Evolutionary conservation across 2,797 vertebrate genomes (phyloP), one percentile per base, ranked within the genome.

Genomic region (Momotus momota): DNA sequence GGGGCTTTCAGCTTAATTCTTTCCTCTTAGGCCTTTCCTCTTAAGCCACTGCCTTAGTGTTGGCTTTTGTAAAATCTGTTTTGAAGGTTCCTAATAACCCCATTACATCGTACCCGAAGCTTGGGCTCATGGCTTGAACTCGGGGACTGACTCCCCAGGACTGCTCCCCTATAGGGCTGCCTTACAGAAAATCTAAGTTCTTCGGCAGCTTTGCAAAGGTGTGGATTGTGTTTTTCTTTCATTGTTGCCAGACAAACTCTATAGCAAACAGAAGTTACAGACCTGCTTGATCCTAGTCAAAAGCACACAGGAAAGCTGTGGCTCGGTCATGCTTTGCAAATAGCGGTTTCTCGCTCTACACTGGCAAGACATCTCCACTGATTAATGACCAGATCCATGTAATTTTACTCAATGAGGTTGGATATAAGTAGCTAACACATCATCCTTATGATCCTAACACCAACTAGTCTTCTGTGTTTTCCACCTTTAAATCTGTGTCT

Each of bases 1-100:
- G 5, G 55, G 22, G 52, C 48, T 87, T 94, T 89, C 91, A 55
- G 51, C 71, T 95, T 87, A 94, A 94, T 94, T 90, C 89, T 69
- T 89, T 77, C 52, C 52, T 93, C 12, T 41, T 73, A 74, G 79
- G 81, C 60, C 62, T 87, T 82, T 84, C 58, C 54, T 79, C 67
- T 77, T 54, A 89, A 78, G 35, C 35, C 35, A 35, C n/a, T 72
- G 55, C 78, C 64, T 82, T 23, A 38, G 64, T 19, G 67, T 17
- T 3, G 3, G 60, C 71, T 93, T 92, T 88, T 92, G 74, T 52
- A 45, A 61, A 91, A 64, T 40, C 48, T 80, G 14, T 55, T 91
- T 77, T 16, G 8, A 52, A 80, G 55, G 61, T 69, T 55, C 64
- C 55, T 85, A 33, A 66, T 77, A 85, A 45, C 20, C 4, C 38